Base-by-base conservation (phyloP, 2,797 vertebrate species). In the Cossypha dichroa region DNA sequence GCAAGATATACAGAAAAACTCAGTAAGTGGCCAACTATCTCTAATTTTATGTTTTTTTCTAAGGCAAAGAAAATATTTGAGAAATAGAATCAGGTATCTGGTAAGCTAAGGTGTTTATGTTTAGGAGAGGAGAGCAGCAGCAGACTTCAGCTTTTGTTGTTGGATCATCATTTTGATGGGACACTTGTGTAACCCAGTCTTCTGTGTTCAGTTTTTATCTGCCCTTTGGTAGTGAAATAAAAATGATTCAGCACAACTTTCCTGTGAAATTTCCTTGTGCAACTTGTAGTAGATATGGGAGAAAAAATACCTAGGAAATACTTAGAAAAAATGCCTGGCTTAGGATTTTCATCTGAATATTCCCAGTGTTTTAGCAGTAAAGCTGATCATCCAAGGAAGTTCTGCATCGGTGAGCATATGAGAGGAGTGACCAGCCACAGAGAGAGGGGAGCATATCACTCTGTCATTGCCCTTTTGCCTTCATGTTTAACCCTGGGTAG, bases 1-100 rank as follows among this genome's bases (percentile, higher is more conserved):
- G 29, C 98, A 98, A 82, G 98, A 98, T 48, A 48, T 98, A 77
- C 98, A 97, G 93, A 98, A 98, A 95, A 98, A 87, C 95, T 97
- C 97, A 46, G 99, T 99, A 97, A 98, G 99, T 98, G 17, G 6
- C 25, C 73, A 45, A 52, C 7, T 64, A 66, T 46, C 5, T 55
- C 76, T 49, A 31, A 4, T 29, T 28, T 40, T 40, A 15, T 25
- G 34, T 8, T n/a, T 46, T 75, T 38, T 67, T 45, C 93, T 64
- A 69, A 77, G 40, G 13, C n/a, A 56, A 85, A 81, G 12, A 48
- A 80, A 81, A 40, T 36, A 48, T 11, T 82, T 82, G 20, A 63
- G 70, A 93, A 86, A 17, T 4, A 41, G 49, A 76, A 33, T 26
- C 5, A 6, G 16, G 1, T 74, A 5, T 45, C 17, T 58, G 45